Base-by-base conservation (phyloP, 64 coral and sea anemone species). In the Hydrozoanthus tunicans region DNA sequence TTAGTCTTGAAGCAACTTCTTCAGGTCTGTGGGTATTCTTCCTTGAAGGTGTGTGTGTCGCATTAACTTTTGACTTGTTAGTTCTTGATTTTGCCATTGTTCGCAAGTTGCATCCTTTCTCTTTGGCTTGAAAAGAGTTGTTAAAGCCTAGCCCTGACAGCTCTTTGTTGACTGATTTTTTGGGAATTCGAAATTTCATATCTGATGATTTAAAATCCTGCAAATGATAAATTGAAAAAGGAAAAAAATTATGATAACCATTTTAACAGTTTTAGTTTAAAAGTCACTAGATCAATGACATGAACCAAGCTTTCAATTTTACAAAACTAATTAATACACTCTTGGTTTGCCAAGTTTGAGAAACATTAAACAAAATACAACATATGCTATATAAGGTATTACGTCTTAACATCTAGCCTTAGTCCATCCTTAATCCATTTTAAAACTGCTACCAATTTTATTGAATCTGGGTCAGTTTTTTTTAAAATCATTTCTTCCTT, bases 131-230 rank as follows among this genome's bases (percentile, higher is more conserved):
- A 43, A 88, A 88, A 13, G 84, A 88, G 68, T 6, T 17, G 6
- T 74, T 5, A 27, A 88, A 75, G 9, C 84, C 84, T 13, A 88
- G 56, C 73, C 55, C 73, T 3, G 6, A 27, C 7, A 73, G 8
- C 70, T 75, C 55, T 25, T 51, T 70, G 57, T 57, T 27, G 13
- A 11, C 24, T 60, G 10, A 2, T 60, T 75, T 88, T 70, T 88
- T 88, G 55, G 84, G 84, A 88, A 88, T 88, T 26, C 69, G 69
- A 88, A 4, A 88, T 27, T 6, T 6, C 5, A 70, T 88, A 17
- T 75, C 55, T 15, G 68, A 43, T 3, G 84, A 88, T n/a, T 88
- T 88, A 25, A 60, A 88, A 61, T 17, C 68, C 84, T 88, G 69
- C 74, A 4, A 73, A 7, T 6, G 60, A 27, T 9, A 75, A 70